Evolutionary conservation across 2,113 vertebrate species (phyloP).

Genomic region (Microtus ochrogaster): DNA sequence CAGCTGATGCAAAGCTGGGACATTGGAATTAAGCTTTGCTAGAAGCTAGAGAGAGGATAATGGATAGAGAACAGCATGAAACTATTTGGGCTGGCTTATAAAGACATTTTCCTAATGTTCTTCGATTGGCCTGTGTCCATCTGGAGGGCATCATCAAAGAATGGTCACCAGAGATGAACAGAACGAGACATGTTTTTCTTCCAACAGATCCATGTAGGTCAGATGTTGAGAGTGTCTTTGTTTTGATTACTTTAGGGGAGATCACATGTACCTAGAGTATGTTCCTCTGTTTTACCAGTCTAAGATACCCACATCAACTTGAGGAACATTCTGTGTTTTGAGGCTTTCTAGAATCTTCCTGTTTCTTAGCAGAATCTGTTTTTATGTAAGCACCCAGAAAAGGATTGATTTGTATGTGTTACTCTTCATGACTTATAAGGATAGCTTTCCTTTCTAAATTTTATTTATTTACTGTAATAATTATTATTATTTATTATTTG

Average conservation of each 20-base stretch:
- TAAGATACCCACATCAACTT: neutral
- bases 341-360: constrained; percentile 6
- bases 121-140: constrained; percentile 64
- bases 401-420: constrained; percentile 21
- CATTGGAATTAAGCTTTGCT: constrained; percentile 64
- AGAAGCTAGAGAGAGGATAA: constrained; percentile 52
- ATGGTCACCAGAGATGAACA: constrained; percentile 34
- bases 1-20: constrained; percentile 40
- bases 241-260: constrained; percentile 37
- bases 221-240: neutral
- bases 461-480: neutral
- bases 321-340: constrained; percentile 36
- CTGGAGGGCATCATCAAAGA: constrained; percentile 36
- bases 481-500: too few relatives aligned
- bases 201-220: neutral
- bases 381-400: neutral
- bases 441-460: neutral
- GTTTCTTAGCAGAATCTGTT: constrained; percentile 21
- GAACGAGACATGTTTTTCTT: constrained; percentile 50
- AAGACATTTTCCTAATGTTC: constrained; percentile 57
- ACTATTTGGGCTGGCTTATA: constrained; percentile 55
- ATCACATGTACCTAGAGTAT: neutral
- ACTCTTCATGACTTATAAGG: neutral
- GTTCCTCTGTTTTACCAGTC: neutral
- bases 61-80: constrained; percentile 65